phyloP scores from a whole-genome alignment of 2,888 invertebrate genomes.

The Tetrapedia diversipes region DNA sequence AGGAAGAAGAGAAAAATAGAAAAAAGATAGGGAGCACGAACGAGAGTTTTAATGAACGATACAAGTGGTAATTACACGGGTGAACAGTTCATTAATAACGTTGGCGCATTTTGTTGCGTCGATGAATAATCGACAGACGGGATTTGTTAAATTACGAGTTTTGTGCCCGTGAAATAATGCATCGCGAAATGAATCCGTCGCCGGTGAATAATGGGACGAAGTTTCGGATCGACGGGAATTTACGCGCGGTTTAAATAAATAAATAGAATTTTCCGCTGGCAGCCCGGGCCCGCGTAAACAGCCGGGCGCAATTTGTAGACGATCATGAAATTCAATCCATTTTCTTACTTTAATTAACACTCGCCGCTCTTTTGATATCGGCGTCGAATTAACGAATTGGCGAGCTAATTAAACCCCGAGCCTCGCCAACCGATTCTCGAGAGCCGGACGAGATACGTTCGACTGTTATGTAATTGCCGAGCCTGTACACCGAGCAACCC shows the following conservation, averaged over 20 bases:
- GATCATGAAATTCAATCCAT: slow-evolving; percentile 14
- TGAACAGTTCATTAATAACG: slow-evolving; percentile 33
- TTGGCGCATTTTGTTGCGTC: slow-evolving; percentile 12
- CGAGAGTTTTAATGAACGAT: slow-evolving; percentile 13
- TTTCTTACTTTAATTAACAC: slow-evolving; percentile 7
- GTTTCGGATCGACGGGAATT: slow-evolving; percentile 19
- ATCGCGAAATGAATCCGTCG: slow-evolving; percentile 16
- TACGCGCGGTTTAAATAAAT: slow-evolving; percentile 25
- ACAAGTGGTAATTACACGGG: slow-evolving; percentile 27
- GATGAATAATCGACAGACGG: slow-evolving; percentile 26
- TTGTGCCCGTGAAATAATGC: slow-evolving; percentile 13
- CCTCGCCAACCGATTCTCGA: slow-evolving; percentile 13
- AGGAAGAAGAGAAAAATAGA: neutral
- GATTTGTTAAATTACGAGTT: slow-evolving; percentile 30
- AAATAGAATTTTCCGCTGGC: slow-evolving; percentile 15
- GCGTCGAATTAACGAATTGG: neutral
- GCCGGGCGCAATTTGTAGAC: slow-evolving; percentile 5
- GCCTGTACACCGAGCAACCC: neutral
- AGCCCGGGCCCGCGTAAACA: neutral
- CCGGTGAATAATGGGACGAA: slow-evolving; percentile 26
- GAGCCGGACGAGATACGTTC: neutral
- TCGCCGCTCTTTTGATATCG: neutral
- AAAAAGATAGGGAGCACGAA: neutral
- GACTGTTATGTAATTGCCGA: slow-evolving; percentile 13
- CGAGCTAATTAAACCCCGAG: neutral